phyloP scores from a whole-genome alignment of 1,140 invertebrate genomes.

The Aethina tumida region DNA sequence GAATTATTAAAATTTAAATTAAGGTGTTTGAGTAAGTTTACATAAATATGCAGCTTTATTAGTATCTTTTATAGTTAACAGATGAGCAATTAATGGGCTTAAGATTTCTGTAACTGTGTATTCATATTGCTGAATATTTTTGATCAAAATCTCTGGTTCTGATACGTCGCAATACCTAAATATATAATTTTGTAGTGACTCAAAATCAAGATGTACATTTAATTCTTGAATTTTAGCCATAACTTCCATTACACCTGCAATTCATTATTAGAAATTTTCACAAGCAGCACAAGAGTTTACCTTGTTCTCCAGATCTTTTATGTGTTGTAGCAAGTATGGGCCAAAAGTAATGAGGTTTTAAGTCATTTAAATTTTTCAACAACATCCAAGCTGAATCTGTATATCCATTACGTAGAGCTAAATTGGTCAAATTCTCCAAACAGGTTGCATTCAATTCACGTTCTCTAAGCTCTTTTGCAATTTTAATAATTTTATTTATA shows the following conservation, averaged over 20 bases:
- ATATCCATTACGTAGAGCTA: slow-evolving; percentile 21
- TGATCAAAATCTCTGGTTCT: slow-evolving; percentile 38
- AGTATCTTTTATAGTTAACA: slow-evolving; percentile 38
- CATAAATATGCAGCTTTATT: slow-evolving; percentile 38
- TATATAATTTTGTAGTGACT: slow-evolving; percentile 43
- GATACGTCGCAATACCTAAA: slow-evolving; percentile 41
- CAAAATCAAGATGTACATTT: slow-evolving; percentile 40
- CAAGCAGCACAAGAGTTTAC: slow-evolving; percentile 9
- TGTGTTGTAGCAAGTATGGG: slow-evolving; percentile 25
- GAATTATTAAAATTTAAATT: background rate
- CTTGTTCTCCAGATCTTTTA: slow-evolving; percentile 21
- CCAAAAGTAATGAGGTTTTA: slow-evolving; percentile 33
- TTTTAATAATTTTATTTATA: slow-evolving; percentile 18
- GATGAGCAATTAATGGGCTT: slow-evolving; percentile 39
- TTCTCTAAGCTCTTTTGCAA: slow-evolving; percentile 18
- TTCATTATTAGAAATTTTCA: slow-evolving; percentile 5
- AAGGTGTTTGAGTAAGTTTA: slow-evolving; percentile 22
- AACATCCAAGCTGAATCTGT: slow-evolving; percentile 19
- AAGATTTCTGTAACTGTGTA: slow-evolving; percentile 33
- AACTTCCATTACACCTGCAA: slow-evolving; percentile 40
- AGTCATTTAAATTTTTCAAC: slow-evolving; percentile 16
- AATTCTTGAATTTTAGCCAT: slow-evolving; percentile 40
- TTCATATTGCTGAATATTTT: slow-evolving; percentile 38
- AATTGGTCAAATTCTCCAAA: slow-evolving; percentile 22
- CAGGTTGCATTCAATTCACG: slow-evolving; percentile 17